phyloP scores from a whole-genome alignment of 2,888 invertebrate species.

The Cryptocheilus praepositus region DNA sequence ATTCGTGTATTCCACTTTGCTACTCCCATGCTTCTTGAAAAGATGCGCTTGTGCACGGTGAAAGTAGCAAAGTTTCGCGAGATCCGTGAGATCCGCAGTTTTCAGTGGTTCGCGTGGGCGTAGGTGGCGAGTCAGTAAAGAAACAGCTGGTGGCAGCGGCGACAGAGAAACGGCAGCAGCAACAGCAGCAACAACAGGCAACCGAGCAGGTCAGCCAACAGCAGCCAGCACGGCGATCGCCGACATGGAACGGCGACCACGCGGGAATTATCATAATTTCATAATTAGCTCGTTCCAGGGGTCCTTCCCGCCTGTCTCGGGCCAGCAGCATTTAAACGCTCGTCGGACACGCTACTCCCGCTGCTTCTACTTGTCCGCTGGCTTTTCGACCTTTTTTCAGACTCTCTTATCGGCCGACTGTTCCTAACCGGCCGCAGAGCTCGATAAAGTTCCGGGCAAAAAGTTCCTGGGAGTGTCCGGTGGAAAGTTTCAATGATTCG shows the following conservation, averaged over 20 bases:
- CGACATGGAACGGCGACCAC: conserved; percentile 52
- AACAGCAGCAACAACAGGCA: conserved; percentile 35
- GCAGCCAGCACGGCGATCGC: conserved; percentile 31
- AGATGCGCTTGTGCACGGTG: too few species aligned
- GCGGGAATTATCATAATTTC: conserved; percentile 71
- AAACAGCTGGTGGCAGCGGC: conserved; percentile 3
- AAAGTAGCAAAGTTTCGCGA: too few species aligned
- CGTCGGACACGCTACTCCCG: conserved; percentile 59
- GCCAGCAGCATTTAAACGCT: conserved; percentile 58
- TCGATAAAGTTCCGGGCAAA: neutral
- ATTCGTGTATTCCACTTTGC: too few species aligned
- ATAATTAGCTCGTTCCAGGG: conserved; percentile 70
- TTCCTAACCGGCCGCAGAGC: neutral
- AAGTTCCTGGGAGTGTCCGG: too few species aligned
- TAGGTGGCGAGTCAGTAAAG: conserved; percentile 11
- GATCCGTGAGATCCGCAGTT: too few species aligned
- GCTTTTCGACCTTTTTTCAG: neutral
- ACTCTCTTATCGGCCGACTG: neutral
- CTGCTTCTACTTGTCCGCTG: conserved; percentile 25
- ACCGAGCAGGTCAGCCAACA: conserved; percentile 26
- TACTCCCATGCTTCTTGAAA: too few species aligned
- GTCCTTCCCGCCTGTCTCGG: conserved; percentile 61
- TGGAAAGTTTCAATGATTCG: too few species aligned
- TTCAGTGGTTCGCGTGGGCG: neutral
- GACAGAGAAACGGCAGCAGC: conserved; percentile 7